Percentiles rank a stretch among this genome's conserved stretches.
Evolutionary conservation across 2,113 vertebrate species (phyloP).

Genomic region (Gallinago jamesoni): DNA sequence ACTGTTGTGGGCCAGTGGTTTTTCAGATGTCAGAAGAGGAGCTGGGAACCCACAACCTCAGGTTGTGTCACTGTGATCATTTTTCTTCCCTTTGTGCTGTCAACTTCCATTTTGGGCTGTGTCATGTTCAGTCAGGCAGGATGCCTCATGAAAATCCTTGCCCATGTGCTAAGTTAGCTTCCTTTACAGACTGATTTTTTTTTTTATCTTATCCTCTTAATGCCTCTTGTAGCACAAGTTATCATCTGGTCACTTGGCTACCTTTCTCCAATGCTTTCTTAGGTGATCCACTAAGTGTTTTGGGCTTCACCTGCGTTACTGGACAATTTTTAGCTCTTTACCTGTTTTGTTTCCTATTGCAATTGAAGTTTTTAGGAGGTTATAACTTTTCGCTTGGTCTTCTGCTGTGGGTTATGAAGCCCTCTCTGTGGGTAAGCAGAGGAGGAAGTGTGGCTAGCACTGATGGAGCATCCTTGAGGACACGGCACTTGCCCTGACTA

Average conservation of each 20-base stretch:
- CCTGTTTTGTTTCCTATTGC: neutral
- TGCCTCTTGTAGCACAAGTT: neutral
- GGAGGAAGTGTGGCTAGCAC: neutral
- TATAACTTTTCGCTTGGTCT: accelerated
- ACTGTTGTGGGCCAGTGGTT: slow-evolving; percentile 9
- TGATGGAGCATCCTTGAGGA: neutral
- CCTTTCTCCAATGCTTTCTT: neutral
- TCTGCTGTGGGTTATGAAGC: neutral
- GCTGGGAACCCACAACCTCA: neutral
- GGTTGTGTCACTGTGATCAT: neutral
- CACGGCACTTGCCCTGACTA: neutral
- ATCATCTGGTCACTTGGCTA: neutral
- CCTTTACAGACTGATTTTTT: neutral
- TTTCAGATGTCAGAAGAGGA: neutral
- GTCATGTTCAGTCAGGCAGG: neutral
- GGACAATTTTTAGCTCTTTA: neutral
- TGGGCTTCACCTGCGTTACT: neutral
- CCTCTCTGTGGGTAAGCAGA: neutral
- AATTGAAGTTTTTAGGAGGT: neutral
- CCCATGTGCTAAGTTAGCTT: neutral
- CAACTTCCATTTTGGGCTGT: neutral
- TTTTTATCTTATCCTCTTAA: neutral
- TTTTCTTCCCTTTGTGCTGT: neutral
- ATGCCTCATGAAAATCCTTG: neutral
- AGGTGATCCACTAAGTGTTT: neutral